Base-by-base conservation (phyloP, 2,113 vertebrate species). In the Poeciliopsis retropinna region DNA sequence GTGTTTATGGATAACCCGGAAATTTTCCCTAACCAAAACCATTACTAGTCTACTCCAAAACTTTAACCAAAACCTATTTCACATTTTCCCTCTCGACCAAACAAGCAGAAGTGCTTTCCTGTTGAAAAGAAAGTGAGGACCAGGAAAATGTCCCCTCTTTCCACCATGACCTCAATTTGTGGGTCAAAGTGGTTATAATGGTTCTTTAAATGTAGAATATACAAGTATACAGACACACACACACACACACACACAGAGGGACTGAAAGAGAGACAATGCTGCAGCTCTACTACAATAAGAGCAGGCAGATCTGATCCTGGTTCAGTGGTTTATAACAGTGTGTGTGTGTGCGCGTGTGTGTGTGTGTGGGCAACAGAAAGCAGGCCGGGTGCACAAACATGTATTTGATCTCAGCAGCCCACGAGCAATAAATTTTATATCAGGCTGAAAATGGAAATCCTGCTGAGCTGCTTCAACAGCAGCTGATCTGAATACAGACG, bases 381-480 rank as follows among this genome's bases (percentile, higher is more conserved):
- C 37, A 25, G 15, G 57, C 67, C 44, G 13, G 77, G 41, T 62
- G 0, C 77, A 25, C 39, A 63, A 83, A 80, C 84, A 85, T 71
- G 69, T 61, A 75, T 85, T 85, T 72, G 83, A 88, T 87, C 85
- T 85, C 64, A 73, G 64, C 47, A 31, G 80, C 80, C 74, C 86
- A 77, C 34, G 71, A 67, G 73, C 81, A 83, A 90, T 91, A 87
- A 51, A 87, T 84, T 89, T 91, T 81, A 78, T 70, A 87, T 90
- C 81, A 86, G 86, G 75, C 78, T 85, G 82, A 64, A 93, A 89
- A 91, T 88, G 84, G 85, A 85, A 92, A 87, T 81, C 70, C 84
- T 90, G 85, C 61, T 62, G 76, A 70, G 57, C 25, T 15, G 74
- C 73, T 65, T 84, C 76, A 63, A 37, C 51, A 71, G 70, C 65